Base-by-base conservation (phyloP, 2,797 vertebrate genomes). In the Coccyzus lansbergi region DNA sequence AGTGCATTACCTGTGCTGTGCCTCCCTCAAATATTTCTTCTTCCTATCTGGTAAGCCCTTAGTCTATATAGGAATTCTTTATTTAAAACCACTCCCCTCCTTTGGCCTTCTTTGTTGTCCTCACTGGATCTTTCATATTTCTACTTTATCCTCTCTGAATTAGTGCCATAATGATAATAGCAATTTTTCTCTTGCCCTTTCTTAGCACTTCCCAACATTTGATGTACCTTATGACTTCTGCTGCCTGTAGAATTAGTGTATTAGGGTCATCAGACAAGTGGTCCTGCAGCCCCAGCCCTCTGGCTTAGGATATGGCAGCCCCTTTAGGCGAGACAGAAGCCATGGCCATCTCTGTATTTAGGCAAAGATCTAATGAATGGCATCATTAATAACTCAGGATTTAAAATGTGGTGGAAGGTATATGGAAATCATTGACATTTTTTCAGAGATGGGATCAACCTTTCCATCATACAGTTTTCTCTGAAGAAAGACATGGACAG, bases 291-390 rank as follows among this genome's bases (percentile, higher is more conserved):
- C 28, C 19, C 15, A 53, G 29, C 15, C 10, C 8, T 29, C 53
- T 29, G 64, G 6, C 18, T 49, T 38, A 2, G 12, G 15, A 19
- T 7, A 31, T 3, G 12, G 13, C 16, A 63, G 10, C 21, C 6
- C 3, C 67, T 16, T 51, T 12, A 53, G 24, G 62, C 40, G 18
- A 70, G 28, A 7, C 38, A 80, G 38, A 34, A 7, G 10, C 6
- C 6, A 1, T 69, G 42, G 4, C 1, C 26, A 4, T 24, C 4
- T 10, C 16, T 3, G 16, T 26, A 38, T 18, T 29, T 55, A 34
- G 28, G 8, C 40, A 67, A 74, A 36, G 29, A 70, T n/a, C 49
- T 58, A 42, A 24, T 21, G 18, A 76, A 6, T 9, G 5, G 4
- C 24, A 51, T 28, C 18, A 38, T 13, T 25, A 63, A 83, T 55